phyloP scores from a whole-genome alignment of 2,797 vertebrate species.

The Etheostoma perlongum region DNA sequence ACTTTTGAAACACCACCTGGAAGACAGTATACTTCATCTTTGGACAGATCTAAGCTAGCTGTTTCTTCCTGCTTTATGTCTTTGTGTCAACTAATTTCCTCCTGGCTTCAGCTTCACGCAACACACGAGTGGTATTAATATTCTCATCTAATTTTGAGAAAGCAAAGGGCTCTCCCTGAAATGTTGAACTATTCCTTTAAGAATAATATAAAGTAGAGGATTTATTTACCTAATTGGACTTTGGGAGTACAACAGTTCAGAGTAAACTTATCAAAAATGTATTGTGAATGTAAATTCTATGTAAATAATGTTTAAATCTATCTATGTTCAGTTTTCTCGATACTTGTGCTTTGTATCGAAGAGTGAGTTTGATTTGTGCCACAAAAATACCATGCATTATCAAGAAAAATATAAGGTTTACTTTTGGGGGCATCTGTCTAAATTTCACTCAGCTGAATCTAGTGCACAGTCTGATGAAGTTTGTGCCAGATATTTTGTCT shows the following conservation, averaged over 20 bases:
- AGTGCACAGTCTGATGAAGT: conserved; percentile 63
- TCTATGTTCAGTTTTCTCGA: conserved; percentile 22
- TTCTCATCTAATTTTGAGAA: conserved; percentile 28
- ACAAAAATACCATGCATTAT: conserved; percentile 54
- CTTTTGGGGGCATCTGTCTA: conserved; percentile 63
- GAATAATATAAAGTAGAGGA: not conserved
- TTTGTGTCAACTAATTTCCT: conserved; percentile 6
- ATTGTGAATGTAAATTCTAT: conserved; percentile 4
- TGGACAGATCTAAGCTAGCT: not conserved
- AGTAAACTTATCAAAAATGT: conserved; percentile 24
- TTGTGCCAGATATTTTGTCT: conserved; percentile 73
- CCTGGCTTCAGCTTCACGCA: conserved; percentile 11
- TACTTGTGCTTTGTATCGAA: conserved; percentile 9
- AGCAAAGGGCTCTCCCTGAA: conserved; percentile 1
- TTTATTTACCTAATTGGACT: conserved; percentile 11
- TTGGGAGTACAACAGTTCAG: conserved; percentile 21
- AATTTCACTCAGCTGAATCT: conserved; percentile 62
- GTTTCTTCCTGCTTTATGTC: not conserved
- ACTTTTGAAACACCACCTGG: conserved; percentile 11
- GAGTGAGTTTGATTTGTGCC: conserved; percentile 45
- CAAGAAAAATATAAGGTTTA: conserved; percentile 73
- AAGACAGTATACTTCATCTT: conserved; percentile 1
- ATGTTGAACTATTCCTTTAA: not conserved
- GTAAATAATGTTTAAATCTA: conserved; percentile 23
- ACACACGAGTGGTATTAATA: not conserved